Evolutionary conservation across 2,888 invertebrate species (phyloP).

Genomic region (Venusia cambrica): DNA sequence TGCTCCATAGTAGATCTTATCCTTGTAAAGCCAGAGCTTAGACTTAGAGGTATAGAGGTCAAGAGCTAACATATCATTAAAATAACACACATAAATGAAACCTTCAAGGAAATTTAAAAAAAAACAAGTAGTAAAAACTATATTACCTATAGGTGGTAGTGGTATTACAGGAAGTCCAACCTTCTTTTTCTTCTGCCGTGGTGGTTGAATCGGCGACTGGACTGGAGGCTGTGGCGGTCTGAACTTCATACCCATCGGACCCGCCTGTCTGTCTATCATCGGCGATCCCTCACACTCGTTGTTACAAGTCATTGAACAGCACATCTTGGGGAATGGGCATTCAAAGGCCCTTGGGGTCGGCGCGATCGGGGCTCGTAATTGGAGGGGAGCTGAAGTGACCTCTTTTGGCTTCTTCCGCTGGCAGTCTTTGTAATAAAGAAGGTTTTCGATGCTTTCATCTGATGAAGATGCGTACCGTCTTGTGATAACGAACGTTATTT

Average conservation of each 20-base stretch:
- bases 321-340: constrained; percentile 59
- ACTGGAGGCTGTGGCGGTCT: constrained; percentile 17
- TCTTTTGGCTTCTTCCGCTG: constrained; percentile 39
- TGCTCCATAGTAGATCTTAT: too few relatives aligned
- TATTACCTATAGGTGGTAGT: constrained; percentile 26
- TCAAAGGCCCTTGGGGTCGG: constrained; percentile 28
- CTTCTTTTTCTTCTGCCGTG: constrained; percentile 45
- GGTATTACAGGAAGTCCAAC: constrained; percentile 33
- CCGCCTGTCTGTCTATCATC: constrained; percentile 33
- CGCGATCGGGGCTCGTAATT: constrained; percentile 5
- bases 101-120: too few relatives aligned
- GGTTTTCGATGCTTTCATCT: constrained; percentile 66
- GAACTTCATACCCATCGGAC: constrained; percentile 15
- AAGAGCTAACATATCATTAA: too few relatives aligned
- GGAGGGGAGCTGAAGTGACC: neutral
- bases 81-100: too few relatives aligned
- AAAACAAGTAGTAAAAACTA: neutral
- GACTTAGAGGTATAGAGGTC: too few relatives aligned
- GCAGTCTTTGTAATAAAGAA: constrained; percentile 65
- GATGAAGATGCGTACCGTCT: constrained; percentile 46
- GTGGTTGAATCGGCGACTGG: constrained; percentile 29
- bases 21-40: too few relatives aligned
- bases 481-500: constrained; percentile 37
- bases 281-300: constrained; percentile 42
- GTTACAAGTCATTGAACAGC: constrained; percentile 60